Conservation (phyloP, 2,113 vertebrate genomes). For the Phoenicopterus ruber region DNA sequence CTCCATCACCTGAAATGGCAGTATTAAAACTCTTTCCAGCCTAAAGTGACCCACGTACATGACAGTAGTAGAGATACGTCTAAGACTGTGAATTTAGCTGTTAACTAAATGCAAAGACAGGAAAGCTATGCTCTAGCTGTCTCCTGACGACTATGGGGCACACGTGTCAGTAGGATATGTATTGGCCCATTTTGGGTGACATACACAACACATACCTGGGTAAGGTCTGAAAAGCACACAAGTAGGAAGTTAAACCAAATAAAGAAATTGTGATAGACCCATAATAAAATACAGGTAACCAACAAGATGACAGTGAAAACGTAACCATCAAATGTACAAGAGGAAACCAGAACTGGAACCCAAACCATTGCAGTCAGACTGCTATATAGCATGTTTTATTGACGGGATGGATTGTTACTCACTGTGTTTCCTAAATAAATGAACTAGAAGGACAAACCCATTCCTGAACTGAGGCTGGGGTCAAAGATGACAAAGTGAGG, state of each 20-base stretch:
- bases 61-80: neutral
- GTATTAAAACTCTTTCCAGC: neutral
- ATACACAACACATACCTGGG: neutral
- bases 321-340: neutral
- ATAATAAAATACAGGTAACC: neutral
- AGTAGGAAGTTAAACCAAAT: neutral
- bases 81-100: neutral
- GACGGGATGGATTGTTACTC: neutral
- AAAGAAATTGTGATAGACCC: neutral
- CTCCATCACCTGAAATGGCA: neutral
- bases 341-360: neutral
- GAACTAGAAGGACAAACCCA: neutral
- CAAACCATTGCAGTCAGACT: neutral
- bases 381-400: neutral
- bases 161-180: rapidly evolving
- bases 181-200: neutral
- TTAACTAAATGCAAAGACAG: neutral
- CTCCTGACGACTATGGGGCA: rapidly evolving
- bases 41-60: neutral
- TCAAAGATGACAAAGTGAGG: neutral
- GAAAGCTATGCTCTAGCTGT: neutral
- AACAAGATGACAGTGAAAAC: neutral
- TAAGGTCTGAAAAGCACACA: neutral
- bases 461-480: neutral
- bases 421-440: neutral